A percentile compares a stretch with the other conserved stretches of the same genome.
These are phyloP conservation scores for Whitmania pigra DNA, from an alignment of 1,140 invertebrate species.

Conservation along the genomic window DNA sequence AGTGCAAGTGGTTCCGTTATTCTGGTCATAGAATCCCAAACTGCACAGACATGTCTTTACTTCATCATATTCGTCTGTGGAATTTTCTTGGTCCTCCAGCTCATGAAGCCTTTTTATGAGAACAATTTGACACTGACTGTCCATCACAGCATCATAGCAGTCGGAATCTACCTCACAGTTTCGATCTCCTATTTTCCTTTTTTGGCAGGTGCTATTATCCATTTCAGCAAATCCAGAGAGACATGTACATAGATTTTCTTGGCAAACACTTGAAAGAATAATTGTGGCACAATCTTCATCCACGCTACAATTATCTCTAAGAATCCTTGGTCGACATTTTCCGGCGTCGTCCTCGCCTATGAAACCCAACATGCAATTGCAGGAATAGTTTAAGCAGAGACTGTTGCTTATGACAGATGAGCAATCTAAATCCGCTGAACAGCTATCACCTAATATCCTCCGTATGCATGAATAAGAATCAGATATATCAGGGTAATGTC, in stretches of 20 bases:
- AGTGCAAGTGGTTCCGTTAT: not conserved
- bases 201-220: conserved; percentile 23
- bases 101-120: not conserved
- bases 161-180: conserved; percentile 24
- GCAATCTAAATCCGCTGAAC: conserved; percentile 25
- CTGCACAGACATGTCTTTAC: not conserved
- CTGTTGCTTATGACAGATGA: conserved; percentile 23
- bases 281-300: conserved; percentile 26
- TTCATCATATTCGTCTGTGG: not conserved
- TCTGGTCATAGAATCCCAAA: not conserved
- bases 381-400: conserved; percentile 24
- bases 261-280: conserved; percentile 17
- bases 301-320: conserved; percentile 26
- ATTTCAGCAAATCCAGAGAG: conserved; percentile 24
- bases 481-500: not conserved
- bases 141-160: conserved; percentile 22
- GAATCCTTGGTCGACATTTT: conserved; percentile 18
- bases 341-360: conserved; percentile 18
- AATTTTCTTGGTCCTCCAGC: not conserved
- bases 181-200: conserved; percentile 26
- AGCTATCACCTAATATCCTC: conserved; percentile 13
- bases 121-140: conserved; percentile 12
- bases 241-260: conserved; percentile 24
- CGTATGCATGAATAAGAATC: not conserved
- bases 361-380: conserved; percentile 27